These are phyloP conservation scores for Campaea margaritaria DNA, from an alignment of 2,888 invertebrate species.

Conservation along the genomic window DNA sequence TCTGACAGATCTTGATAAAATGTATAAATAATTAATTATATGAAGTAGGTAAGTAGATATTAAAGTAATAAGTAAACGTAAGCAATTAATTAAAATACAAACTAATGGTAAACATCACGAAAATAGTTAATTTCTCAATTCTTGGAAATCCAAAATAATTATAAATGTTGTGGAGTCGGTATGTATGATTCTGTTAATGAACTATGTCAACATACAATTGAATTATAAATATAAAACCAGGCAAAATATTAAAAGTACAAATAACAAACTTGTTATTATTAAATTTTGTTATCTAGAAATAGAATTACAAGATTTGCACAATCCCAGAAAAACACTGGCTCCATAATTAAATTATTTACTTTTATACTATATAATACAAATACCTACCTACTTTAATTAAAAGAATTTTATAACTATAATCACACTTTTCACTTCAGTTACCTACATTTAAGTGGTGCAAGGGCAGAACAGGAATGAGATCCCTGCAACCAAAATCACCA, in stretches of 20 bases:
- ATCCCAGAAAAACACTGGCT: constrained; percentile 26
- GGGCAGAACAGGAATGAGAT: not conserved
- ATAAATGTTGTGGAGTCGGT: too few relatives aligned
- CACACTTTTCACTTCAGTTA: constrained; percentile 22
- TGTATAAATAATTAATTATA: constrained; percentile 16
- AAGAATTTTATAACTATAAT: constrained; percentile 21
- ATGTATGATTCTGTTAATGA: too few relatives aligned
- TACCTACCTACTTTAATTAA: not conserved
- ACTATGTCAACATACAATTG: too few relatives aligned
- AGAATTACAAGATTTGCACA: constrained; percentile 15
- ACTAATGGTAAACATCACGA: constrained; percentile 77
- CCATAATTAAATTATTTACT: constrained; percentile 3
- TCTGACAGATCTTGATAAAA: constrained; percentile 70
- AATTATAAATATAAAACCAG: too few relatives aligned
- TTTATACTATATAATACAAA: constrained; percentile 4
- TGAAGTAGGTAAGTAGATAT: constrained; percentile 3
- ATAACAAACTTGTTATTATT: too few relatives aligned
- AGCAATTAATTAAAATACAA: constrained; percentile 25
- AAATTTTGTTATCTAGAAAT: not conserved
- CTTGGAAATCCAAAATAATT: not conserved
- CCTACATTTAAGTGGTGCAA: constrained; percentile 1
- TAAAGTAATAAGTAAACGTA: not conserved
- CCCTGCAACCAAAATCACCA: too few relatives aligned
- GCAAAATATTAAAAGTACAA: too few relatives aligned
- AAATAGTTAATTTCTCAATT: constrained; percentile 19